A percentile compares a stretch with the other conserved stretches of the same genome.
Evolutionary conservation across 2,113 vertebrate genomes (phyloP).

Genomic region (Proterorhinus semilunaris): DNA sequence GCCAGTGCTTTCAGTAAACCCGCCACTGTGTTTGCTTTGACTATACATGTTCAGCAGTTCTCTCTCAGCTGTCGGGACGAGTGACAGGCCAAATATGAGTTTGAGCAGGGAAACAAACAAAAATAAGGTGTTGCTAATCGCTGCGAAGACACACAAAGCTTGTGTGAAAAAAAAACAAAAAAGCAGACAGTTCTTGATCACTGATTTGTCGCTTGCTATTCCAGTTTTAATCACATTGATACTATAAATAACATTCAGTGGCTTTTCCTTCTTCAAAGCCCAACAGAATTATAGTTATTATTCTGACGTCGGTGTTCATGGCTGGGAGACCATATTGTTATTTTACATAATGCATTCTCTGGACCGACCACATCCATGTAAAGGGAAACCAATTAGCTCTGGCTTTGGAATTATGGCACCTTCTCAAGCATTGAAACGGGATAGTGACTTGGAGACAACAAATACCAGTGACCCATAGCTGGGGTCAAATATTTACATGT

Average conservation of each 20-base stretch:
- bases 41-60: slow-evolving; percentile 78
- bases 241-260: slow-evolving; percentile 1
- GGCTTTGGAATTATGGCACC: slow-evolving; percentile 59
- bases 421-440: slow-evolving; percentile 57
- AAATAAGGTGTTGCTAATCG: slow-evolving; percentile 12
- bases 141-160: slow-evolving; percentile 6
- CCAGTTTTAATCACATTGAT: slow-evolving; percentile 5
- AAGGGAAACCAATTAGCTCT: slow-evolving; percentile 43
- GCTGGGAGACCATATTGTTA: slow-evolving; percentile 22
- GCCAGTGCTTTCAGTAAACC: slow-evolving; percentile 82
- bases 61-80: slow-evolving; percentile 36
- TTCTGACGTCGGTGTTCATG: slow-evolving; percentile 16
- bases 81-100: slow-evolving; percentile 31
- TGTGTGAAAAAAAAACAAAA: background rate
- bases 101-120: slow-evolving; percentile 27
- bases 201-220: slow-evolving; percentile 18
- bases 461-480: slow-evolving; percentile 32
- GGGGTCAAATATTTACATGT: slow-evolving; percentile 28
- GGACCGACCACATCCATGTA: slow-evolving; percentile 45
- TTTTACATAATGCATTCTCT: slow-evolving; percentile 22
- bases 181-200: slow-evolving; percentile 7
- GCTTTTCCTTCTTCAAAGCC: background rate
- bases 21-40: slow-evolving; percentile 78
- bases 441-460: slow-evolving; percentile 44
- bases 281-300: background rate